phyloP scores from a whole-genome alignment of 2,113 vertebrate species.

The Ploceus nigricollis region DNA sequence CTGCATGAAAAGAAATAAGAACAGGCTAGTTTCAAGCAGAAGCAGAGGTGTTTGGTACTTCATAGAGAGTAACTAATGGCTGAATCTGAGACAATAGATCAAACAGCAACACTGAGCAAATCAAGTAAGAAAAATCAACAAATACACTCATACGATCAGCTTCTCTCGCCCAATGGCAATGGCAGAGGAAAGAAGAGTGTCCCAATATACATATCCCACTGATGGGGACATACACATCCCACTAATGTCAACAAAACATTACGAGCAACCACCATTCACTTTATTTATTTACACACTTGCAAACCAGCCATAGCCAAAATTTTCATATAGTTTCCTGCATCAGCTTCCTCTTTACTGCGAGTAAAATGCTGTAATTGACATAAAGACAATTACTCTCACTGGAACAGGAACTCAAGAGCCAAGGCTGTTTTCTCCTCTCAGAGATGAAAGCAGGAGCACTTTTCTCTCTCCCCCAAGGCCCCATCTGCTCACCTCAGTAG shows the following conservation, averaged over 20 bases:
- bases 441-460: neutral
- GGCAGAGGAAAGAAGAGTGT: neutral
- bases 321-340: neutral
- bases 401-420: neutral
- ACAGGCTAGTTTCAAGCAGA: neutral
- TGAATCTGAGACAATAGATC: neutral
- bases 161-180: neutral
- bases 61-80: neutral
- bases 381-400: neutral
- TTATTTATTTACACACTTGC: neutral
- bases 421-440: neutral
- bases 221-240: neutral
- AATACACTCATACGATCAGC: neutral
- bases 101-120: neutral
- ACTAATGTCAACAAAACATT: neutral
- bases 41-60: neutral
- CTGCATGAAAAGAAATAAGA: neutral
- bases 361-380: fast-evolving
- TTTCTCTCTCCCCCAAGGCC: neutral
- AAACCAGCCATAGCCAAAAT: neutral
- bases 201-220: neutral
- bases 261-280: neutral
- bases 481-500: slow-evolving; percentile 78
- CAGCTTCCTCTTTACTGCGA: neutral
- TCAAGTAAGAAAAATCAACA: neutral